Evolutionary conservation across 2,113 vertebrate species (phyloP).

Genomic region (Saimiri boliviensis): DNA sequence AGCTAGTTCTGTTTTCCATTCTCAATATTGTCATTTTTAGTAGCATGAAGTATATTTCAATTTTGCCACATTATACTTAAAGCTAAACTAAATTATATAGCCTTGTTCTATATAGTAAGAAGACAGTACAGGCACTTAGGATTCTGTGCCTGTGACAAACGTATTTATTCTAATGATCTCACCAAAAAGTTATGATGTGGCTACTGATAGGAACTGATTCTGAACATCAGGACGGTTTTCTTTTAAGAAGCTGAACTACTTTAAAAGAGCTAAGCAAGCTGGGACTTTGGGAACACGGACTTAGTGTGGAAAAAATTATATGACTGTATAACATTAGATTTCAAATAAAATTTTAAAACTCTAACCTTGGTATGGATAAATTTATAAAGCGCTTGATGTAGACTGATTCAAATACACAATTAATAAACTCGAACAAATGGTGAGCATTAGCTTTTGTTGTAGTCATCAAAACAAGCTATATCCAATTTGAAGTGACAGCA

Average conservation of each 20-base stretch:
- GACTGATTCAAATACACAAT: neutral
- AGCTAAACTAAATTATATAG: neutral
- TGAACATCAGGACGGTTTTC: slow-evolving; percentile 26
- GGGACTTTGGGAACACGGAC: neutral
- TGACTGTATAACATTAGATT: neutral
- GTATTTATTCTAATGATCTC: slow-evolving; percentile 14
- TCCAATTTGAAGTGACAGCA: neutral
- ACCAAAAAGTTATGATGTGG: neutral
- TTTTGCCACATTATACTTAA: neutral
- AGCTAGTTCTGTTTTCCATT: neutral
- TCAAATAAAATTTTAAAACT: slow-evolving; percentile 28
- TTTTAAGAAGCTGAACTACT: slow-evolving; percentile 20
- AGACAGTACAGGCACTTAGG: neutral
- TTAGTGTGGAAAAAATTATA: neutral
- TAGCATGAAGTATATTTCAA: neutral
- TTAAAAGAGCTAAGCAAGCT: neutral
- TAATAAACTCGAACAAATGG: neutral
- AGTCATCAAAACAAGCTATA: slow-evolving; percentile 35
- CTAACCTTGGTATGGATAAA: neutral
- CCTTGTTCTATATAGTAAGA: neutral
- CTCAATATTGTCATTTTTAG: slow-evolving; percentile 32
- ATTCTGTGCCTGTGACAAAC: neutral
- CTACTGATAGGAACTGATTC: slow-evolving; percentile 38
- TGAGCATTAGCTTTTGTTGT: slow-evolving; percentile 12
- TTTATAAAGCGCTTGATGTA: neutral